Conservation (phyloP, 2,797 vertebrate genomes). For the Oreochromis grahami region DNA sequence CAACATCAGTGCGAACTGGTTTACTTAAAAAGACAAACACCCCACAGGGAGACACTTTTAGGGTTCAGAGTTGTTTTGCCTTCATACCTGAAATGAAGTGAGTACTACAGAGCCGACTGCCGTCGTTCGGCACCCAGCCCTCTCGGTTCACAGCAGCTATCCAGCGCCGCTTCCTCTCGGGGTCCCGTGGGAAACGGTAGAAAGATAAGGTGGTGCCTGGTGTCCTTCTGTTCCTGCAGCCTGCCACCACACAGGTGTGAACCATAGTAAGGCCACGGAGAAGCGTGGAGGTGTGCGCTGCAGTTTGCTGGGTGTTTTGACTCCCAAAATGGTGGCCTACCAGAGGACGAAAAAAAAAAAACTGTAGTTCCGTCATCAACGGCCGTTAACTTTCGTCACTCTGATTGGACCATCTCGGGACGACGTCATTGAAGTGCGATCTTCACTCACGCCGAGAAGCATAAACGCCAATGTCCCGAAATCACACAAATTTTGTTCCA, state of each 20-base stretch:
- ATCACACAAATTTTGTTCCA: neutral
- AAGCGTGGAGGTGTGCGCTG: constrained; percentile 30
- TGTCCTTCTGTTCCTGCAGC: constrained; percentile 77
- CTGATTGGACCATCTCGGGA: neutral
- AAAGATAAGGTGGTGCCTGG: constrained; percentile 73
- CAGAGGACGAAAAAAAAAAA: neutral
- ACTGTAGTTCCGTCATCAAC: constrained; percentile 7
- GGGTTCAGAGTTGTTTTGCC: neutral
- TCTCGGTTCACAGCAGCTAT: constrained; percentile 76
- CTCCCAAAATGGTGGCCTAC: constrained; percentile 79
- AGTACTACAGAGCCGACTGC: constrained; percentile 76
- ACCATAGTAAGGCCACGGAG: constrained; percentile 70
- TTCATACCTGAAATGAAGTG: constrained; percentile 77
- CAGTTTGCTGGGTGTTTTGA: constrained; percentile 57
- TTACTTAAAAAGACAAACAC: neutral
- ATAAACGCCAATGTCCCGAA: neutral
- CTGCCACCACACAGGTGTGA: constrained; percentile 78
- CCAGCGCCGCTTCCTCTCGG: constrained; percentile 78
- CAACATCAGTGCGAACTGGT: no score
- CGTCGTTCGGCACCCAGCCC: constrained; percentile 77
- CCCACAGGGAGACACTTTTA: neutral
- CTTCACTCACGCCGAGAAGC: neutral
- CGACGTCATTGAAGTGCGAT: constrained; percentile 24
- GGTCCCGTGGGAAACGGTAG: constrained; percentile 78
- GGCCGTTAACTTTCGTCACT: neutral